These are phyloP conservation scores for Sphinx pinastri DNA, from an alignment of 2,888 invertebrate species.

Conservation along the genomic window DNA sequence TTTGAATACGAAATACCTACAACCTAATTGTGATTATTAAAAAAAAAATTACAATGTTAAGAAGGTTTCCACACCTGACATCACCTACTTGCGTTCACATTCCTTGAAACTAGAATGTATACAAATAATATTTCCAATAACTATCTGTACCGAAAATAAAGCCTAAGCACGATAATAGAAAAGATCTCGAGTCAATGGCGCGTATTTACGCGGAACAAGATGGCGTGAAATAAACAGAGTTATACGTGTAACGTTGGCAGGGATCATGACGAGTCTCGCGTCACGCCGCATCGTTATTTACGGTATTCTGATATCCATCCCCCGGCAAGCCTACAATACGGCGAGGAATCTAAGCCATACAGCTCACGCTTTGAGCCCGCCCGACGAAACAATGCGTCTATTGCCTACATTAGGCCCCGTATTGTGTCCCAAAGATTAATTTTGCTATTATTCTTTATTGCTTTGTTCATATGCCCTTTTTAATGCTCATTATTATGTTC, in stretches of 20 bases:
- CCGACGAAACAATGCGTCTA: constrained; percentile 37
- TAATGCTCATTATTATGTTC: not conserved
- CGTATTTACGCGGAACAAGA: constrained; percentile 10
- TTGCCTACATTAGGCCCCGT: not conserved
- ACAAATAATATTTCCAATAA: not conserved
- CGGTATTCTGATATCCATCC: constrained; percentile 44
- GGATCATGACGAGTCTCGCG: not conserved
- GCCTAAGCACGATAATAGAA: not conserved
- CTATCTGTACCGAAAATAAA: not conserved
- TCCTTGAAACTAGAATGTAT: not conserved
- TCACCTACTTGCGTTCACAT: too few species aligned
- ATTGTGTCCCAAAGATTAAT: constrained; percentile 11
- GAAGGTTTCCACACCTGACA: too few species aligned
- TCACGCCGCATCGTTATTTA: constrained; percentile 29
- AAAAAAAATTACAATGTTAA: too few species aligned
- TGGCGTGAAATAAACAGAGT: constrained; percentile 2
- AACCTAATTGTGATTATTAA: too few species aligned
- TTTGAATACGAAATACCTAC: too few species aligned
- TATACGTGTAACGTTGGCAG: not conserved
- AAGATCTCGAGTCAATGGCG: not conserved
- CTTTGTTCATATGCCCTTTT: not conserved
- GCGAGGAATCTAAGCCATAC: constrained; percentile 35
- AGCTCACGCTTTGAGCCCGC: constrained; percentile 41
- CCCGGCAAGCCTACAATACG: constrained; percentile 41
- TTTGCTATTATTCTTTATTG: constrained; percentile 12